Conservation (phyloP, 2,797 vertebrate species). For the Dicrostonyx torquatus region DNA sequence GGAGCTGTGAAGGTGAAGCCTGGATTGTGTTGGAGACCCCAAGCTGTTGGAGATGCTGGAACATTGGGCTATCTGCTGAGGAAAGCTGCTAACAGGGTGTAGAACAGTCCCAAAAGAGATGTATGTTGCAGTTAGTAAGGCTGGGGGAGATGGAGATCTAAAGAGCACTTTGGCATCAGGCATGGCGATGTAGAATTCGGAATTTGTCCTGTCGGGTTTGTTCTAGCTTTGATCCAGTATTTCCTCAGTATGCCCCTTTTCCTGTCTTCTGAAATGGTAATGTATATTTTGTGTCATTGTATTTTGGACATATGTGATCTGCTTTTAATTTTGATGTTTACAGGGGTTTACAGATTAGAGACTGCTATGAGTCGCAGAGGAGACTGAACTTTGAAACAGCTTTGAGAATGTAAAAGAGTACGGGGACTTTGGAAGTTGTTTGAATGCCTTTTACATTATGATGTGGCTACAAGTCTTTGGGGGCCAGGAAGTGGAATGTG, state of each 20-base stretch:
- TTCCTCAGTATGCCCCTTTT: neutral
- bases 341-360: neutral
- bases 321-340: too few relatives aligned
- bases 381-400: neutral
- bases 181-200: neutral
- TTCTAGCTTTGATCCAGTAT: neutral
- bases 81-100: neutral
- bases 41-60: neutral
- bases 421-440: neutral
- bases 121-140: too few relatives aligned
- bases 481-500: neutral
- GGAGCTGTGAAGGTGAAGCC: neutral
- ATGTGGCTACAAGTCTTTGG: neutral
- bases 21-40: neutral
- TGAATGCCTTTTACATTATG: neutral
- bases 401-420: neutral
- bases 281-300: neutral
- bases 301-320: neutral
- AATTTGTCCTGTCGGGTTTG: neutral
- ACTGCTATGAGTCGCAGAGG: neutral
- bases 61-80: neutral
- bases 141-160: neutral
- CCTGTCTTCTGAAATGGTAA: neutral
- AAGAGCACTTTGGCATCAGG: neutral
- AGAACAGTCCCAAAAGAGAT: neutral